A percentile compares a stretch with the other conserved stretches of the same genome.
These are phyloP conservation scores for Mesochorus sp. DNA, from an alignment of 2,888 invertebrate species.

Conservation along the genomic window DNA sequence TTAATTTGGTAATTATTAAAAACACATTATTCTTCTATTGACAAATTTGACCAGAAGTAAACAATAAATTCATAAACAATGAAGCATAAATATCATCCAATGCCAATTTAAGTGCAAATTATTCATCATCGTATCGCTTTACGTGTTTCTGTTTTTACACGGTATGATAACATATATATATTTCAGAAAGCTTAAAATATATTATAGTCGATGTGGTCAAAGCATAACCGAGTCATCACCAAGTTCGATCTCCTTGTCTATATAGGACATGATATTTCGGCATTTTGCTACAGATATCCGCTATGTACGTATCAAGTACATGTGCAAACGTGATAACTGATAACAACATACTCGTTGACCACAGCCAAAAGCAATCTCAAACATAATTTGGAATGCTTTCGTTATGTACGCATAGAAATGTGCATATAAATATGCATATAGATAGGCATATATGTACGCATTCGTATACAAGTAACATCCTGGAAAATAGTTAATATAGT, in stretches of 20 bases:
- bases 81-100: background rate
- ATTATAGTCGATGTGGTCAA: constrained; percentile 28
- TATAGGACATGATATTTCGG: constrained; percentile 12
- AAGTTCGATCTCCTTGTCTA: constrained; percentile 23
- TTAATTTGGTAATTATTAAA: too few relatives aligned
- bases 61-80: background rate
- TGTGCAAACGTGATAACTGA: background rate
- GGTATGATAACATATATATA: background rate
- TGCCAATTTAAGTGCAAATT: constrained; percentile 3
- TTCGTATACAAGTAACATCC: too few relatives aligned
- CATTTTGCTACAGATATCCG: background rate
- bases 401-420: background rate
- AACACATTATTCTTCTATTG: too few relatives aligned
- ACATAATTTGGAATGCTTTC: constrained; percentile 29
- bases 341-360: constrained; percentile 27
- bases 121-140: background rate
- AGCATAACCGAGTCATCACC: constrained; percentile 26
- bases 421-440: background rate
- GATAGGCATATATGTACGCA: background rate
- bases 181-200: background rate
- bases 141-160: constrained; percentile 19
- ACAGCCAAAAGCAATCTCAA: constrained; percentile 11
- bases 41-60: background rate
- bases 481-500: too few relatives aligned
- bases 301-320: background rate